Conservation (phyloP, 2,888 invertebrate species). For the Cylloceria caligata region DNA sequence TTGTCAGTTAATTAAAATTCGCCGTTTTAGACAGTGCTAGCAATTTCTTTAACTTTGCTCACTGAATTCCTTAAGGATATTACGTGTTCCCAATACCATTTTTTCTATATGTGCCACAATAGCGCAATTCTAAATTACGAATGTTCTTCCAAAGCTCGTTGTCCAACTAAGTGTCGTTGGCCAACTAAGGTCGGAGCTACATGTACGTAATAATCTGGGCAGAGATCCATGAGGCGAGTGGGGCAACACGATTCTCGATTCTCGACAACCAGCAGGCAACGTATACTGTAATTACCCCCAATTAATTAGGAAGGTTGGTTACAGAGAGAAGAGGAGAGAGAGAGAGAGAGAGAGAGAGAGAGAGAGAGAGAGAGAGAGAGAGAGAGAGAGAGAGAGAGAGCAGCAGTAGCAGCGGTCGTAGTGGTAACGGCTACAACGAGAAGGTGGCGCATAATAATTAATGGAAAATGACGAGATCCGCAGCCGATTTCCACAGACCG, state of each 20-base stretch:
- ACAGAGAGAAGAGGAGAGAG: not conserved
- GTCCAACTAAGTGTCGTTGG: not conserved
- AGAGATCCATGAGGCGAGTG: conserved; percentile 8
- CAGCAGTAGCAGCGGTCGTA: conserved; percentile 5
- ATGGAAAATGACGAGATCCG: conserved; percentile 62
- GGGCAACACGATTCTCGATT: conserved; percentile 35
- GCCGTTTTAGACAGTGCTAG: too few species aligned
- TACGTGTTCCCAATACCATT: not conserved
- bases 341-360: not conserved
- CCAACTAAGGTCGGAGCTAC: not conserved
- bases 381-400: too few species aligned
- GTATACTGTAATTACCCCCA: conserved; percentile 52
- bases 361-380: not conserved
- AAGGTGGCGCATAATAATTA: conserved; percentile 67
- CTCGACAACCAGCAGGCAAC: conserved; percentile 40
- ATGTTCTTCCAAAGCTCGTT: not conserved
- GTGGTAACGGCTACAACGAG: conserved; percentile 43
- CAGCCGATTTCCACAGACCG: conserved; percentile 50
- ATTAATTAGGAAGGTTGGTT: conserved; percentile 45
- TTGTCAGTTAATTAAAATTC: too few species aligned
- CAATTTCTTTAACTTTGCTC: not conserved
- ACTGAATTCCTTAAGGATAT: not conserved
- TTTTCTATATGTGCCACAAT: not conserved
- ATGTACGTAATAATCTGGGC: conserved; percentile 19
- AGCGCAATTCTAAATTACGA: conserved; percentile 13